These are phyloP conservation scores for Drosophila littoralis DNA, from an alignment of 1,140 invertebrate genomes.

Conservation along the genomic window DNA sequence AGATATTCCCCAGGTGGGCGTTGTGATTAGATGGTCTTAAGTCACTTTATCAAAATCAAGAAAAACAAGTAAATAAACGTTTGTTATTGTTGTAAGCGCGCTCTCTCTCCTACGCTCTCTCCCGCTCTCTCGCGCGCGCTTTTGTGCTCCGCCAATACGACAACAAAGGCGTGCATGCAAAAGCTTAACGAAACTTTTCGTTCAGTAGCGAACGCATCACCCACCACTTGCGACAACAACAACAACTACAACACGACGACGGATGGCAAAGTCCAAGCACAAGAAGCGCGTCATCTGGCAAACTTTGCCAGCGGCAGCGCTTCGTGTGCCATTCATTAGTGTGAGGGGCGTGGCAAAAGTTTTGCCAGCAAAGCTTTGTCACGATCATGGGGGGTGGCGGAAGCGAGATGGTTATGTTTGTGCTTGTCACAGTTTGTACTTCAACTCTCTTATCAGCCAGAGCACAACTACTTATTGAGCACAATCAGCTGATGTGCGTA, in stretches of 20 bases:
- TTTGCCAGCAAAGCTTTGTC: slow-evolving; percentile 20
- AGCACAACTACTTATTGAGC: slow-evolving; percentile 8
- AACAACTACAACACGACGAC: no score
- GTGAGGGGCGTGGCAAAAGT: slow-evolving; percentile 24
- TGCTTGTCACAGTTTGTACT: slow-evolving; percentile 1
- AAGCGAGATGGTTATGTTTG: slow-evolving; percentile 1
- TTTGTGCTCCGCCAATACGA: background rate
- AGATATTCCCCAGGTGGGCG: slow-evolving; percentile 13
- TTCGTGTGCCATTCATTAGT: slow-evolving; percentile 38
- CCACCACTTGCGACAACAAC: slow-evolving; percentile 21
- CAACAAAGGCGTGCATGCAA: slow-evolving; percentile 16
- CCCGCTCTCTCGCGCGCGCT: background rate
- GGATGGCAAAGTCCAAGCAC: slow-evolving; percentile 45
- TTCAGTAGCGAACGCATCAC: slow-evolving; percentile 24
- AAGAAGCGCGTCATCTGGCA: slow-evolving; percentile 39
- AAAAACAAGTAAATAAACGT: slow-evolving; percentile 4
- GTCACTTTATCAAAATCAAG: background rate
- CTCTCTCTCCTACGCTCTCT: background rate
- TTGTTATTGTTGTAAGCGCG: background rate
- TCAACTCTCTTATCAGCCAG: slow-evolving; percentile 35
- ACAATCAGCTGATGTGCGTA: slow-evolving; percentile 32
- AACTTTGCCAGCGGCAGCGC: slow-evolving; percentile 32
- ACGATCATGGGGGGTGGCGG: background rate
- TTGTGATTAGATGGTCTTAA: slow-evolving; percentile 23
- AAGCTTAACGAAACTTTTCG: slow-evolving; percentile 25